Conservation (phyloP, 2,888 invertebrate species). For the Agonopterix alstromeriana region DNA sequence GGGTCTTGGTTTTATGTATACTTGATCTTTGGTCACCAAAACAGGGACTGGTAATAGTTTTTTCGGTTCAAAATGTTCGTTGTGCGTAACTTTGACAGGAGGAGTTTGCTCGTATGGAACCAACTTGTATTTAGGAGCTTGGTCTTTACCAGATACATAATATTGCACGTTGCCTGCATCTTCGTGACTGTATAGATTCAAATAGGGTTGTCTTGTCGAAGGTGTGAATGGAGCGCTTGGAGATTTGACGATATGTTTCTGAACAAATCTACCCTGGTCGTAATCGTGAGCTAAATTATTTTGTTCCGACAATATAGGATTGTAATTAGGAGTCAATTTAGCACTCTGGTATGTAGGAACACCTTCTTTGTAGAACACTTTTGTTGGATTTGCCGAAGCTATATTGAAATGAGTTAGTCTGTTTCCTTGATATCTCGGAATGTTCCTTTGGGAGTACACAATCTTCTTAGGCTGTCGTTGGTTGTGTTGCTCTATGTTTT, state of each 20-base stretch:
- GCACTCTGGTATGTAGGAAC: slow-evolving; percentile 33
- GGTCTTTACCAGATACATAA: slow-evolving; percentile 54
- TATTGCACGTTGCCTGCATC: slow-evolving; percentile 47
- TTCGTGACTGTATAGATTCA: slow-evolving; percentile 41
- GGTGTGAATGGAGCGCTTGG: slow-evolving; percentile 29
- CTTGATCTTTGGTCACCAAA: slow-evolving; percentile 38
- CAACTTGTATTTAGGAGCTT: slow-evolving; percentile 55
- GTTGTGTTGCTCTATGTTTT: slow-evolving; percentile 24
- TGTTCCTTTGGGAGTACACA: slow-evolving; percentile 46
- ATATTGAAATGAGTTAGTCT: slow-evolving; percentile 65
- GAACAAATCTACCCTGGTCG: slow-evolving; percentile 34
- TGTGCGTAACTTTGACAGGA: slow-evolving; percentile 37
- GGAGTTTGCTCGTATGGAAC: slow-evolving; percentile 72
- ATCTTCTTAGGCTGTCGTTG: slow-evolving; percentile 53
- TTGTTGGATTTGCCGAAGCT: slow-evolving; percentile 63
- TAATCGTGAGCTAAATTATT: slow-evolving; percentile 28
- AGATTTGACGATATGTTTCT: slow-evolving; percentile 37
- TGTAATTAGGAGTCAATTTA: slow-evolving; percentile 39
- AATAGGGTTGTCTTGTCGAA: slow-evolving; percentile 43
- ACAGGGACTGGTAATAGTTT: slow-evolving; percentile 37
- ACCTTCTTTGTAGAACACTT: slow-evolving; percentile 53
- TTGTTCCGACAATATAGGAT: slow-evolving; percentile 35
- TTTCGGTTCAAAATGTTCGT: slow-evolving; percentile 30
- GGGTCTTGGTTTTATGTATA: slow-evolving; percentile 50
- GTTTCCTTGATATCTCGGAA: slow-evolving; percentile 68